phyloP scores from a whole-genome alignment of 1,140 invertebrate genomes.

The Heliothis virescens region DNA sequence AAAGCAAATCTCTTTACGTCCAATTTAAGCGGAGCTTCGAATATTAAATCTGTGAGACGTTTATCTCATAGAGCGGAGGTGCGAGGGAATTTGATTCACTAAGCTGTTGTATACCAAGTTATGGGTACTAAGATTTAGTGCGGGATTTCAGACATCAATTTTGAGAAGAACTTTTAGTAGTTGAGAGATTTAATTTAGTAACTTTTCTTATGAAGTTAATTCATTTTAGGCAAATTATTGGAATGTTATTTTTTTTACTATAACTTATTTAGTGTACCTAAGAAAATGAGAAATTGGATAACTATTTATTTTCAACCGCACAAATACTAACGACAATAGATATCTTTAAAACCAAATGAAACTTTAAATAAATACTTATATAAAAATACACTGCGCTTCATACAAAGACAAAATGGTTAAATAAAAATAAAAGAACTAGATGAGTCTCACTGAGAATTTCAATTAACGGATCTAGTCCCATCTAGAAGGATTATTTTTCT shows the following conservation, averaged over 20 bases:
- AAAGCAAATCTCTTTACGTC: slow-evolving; percentile 34
- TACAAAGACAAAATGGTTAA: background rate
- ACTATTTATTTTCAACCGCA: too few relatives aligned
- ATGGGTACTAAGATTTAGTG: slow-evolving; percentile 13
- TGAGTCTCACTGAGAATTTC: slow-evolving; percentile 26
- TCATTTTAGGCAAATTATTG: too few relatives aligned
- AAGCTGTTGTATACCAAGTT: background rate
- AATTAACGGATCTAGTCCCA: background rate
- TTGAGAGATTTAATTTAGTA: background rate
- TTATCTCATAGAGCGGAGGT: slow-evolving; percentile 10
- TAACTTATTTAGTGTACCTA: too few relatives aligned
- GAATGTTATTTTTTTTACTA: too few relatives aligned
- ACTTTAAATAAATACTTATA: too few relatives aligned
- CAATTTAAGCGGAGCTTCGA: slow-evolving; percentile 21
- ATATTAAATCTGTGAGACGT: slow-evolving; percentile 32
- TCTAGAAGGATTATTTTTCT: slow-evolving; percentile 17
- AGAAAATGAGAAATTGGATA: too few relatives aligned
- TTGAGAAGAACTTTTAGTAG: background rate
- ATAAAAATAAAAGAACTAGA: slow-evolving; percentile 5
- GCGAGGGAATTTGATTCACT: slow-evolving; percentile 29
- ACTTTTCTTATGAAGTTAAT: background rate
- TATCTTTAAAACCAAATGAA: too few relatives aligned
- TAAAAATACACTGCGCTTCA: background rate
- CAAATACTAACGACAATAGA: too few relatives aligned
- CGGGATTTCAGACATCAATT: background rate